Evolutionary conservation across 2,113 vertebrate genomes (phyloP).

Genomic region (Ariopsis seemanni): DNA sequence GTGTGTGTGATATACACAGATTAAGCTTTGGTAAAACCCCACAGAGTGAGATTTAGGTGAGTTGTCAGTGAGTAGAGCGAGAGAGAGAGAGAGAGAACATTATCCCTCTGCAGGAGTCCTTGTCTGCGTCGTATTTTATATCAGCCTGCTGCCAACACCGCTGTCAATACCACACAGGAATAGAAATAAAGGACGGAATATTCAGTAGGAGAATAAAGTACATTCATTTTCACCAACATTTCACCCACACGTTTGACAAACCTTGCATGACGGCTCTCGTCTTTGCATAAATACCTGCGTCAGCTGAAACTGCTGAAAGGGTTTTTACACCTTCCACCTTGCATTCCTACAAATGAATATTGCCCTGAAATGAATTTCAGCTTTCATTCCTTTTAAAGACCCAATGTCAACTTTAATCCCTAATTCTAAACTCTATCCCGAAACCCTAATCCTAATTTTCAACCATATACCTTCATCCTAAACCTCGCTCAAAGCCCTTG

Average conservation of each 20-base stretch:
- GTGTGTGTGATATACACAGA: constrained; percentile 44
- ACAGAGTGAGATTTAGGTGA: constrained; percentile 56
- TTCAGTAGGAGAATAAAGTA: constrained; percentile 44
- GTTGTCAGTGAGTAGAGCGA: constrained; percentile 51
- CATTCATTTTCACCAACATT: constrained; percentile 43
- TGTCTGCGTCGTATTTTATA: constrained; percentile 47
- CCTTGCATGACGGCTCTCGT: constrained; percentile 15
- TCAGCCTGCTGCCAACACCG: constrained; percentile 38
- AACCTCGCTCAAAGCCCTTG: background rate
- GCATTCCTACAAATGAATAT: background rate
- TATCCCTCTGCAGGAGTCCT: constrained; percentile 51
- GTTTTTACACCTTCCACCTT: constrained; percentile 29
- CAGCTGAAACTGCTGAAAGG: constrained; percentile 39
- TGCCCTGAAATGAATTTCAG: background rate
- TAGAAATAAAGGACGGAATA: constrained; percentile 53
- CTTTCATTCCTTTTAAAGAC: background rate
- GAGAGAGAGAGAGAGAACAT: constrained; percentile 18
- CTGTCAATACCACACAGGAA: constrained; percentile 53
- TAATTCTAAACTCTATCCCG: background rate
- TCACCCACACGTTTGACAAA: constrained; percentile 47
- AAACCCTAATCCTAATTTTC: background rate
- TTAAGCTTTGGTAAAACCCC: constrained; percentile 53
- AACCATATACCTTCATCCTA: background rate
- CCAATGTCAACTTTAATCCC: too few species aligned
- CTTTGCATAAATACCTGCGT: constrained; percentile 39